These are phyloP conservation scores for Parnassius orleans DNA, from an alignment of 2,888 invertebrate species.

Conservation along the genomic window DNA sequence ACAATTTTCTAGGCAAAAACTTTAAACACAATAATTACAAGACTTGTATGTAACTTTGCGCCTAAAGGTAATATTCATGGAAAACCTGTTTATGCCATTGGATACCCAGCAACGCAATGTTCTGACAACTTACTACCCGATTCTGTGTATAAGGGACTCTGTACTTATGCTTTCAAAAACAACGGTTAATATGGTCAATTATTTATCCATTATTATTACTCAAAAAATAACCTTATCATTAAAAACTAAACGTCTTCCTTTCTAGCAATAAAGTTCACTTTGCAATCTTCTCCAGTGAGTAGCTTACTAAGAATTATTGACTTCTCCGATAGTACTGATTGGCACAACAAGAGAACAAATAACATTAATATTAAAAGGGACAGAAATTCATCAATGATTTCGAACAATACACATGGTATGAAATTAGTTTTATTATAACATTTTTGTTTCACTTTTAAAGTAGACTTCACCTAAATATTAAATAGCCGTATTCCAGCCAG, in stretches of 20 bases:
- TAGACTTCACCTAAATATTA: no score
- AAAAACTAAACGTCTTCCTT: no score
- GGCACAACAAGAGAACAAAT: slow-evolving; percentile 47
- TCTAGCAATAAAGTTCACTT: slow-evolving; percentile 19
- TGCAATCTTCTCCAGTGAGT: slow-evolving; percentile 39
- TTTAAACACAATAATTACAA: slow-evolving; percentile 46
- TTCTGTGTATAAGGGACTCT: slow-evolving; percentile 46
- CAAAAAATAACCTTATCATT: not conserved
- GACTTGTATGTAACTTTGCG: slow-evolving; percentile 69
- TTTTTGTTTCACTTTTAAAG: no score
- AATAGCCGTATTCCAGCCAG: no score
- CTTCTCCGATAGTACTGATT: slow-evolving; percentile 49
- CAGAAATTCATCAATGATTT: slow-evolving; percentile 50
- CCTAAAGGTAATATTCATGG: slow-evolving; percentile 61
- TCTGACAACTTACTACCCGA: slow-evolving; percentile 44
- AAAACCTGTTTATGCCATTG: slow-evolving; percentile 60
- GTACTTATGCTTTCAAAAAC: slow-evolving; percentile 31
- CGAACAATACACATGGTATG: slow-evolving; percentile 48
- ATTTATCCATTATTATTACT: not conserved
- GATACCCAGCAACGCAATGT: slow-evolving; percentile 64
- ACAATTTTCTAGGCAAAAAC: slow-evolving; percentile 26
- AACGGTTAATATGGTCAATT: slow-evolving; percentile 25
- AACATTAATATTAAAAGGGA: slow-evolving; percentile 44
- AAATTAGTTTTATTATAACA: not conserved
- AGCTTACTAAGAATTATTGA: slow-evolving; percentile 61